Conservation (phyloP, 2,888 invertebrate species). For the Thysanoteuthis rhombus region DNA sequence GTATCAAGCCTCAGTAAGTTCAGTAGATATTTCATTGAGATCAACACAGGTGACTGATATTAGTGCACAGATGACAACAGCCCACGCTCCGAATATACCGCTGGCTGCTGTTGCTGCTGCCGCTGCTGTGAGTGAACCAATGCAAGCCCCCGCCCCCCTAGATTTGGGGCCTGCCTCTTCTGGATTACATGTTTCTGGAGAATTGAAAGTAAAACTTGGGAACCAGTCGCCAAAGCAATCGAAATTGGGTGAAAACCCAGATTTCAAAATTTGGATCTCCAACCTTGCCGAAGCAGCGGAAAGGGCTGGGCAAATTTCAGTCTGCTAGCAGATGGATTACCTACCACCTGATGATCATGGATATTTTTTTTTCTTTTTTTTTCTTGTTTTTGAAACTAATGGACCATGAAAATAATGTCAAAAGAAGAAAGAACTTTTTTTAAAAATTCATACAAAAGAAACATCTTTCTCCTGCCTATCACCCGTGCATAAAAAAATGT, state of each 20-base stretch:
- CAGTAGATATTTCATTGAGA: background rate
- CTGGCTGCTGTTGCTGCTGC: background rate
- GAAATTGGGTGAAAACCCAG: background rate
- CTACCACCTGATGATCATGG: background rate
- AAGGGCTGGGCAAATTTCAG: slow-evolving; percentile 21
- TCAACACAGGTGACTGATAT: background rate
- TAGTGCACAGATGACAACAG: background rate
- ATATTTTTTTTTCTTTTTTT: background rate
- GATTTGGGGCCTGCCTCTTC: background rate
- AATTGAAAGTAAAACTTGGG: background rate
- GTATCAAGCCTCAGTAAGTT: background rate
- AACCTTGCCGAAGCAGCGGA: slow-evolving; percentile 1
- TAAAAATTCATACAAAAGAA: background rate
- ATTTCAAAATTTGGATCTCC: slow-evolving; percentile 14
- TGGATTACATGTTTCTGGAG: slow-evolving; percentile 22
- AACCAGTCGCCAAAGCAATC: background rate
- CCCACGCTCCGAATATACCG: background rate
- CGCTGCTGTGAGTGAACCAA: background rate
- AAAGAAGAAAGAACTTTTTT: too few species aligned
- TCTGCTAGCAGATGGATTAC: slow-evolving; percentile 18
- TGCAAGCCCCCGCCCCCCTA: background rate
- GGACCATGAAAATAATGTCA: background rate
- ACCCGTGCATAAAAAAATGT: background rate
- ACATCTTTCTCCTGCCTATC: background rate
- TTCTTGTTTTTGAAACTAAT: too few species aligned